Evolutionary conservation across 2,113 vertebrate genomes (phyloP).

Genomic region (Nipponia nippon): DNA sequence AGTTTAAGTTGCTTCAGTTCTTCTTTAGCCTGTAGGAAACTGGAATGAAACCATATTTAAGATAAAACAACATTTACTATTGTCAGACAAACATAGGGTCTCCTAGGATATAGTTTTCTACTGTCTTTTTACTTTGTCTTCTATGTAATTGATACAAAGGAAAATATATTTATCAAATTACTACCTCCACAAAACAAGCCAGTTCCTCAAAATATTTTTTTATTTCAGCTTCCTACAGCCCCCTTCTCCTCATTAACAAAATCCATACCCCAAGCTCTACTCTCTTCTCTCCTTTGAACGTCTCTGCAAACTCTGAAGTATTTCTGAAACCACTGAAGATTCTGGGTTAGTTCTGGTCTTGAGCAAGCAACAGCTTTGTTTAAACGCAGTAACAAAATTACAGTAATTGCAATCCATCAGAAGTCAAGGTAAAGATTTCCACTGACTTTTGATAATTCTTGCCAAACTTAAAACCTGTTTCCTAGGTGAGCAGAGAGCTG

Average conservation of each 20-base stretch:
- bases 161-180: neutral
- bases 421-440: neutral
- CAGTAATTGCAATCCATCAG: neutral
- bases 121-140: neutral
- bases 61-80: neutral
- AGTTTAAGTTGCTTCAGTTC: conserved; percentile 91
- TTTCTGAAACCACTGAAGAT: neutral
- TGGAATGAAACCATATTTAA: conserved; percentile 61
- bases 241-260: neutral
- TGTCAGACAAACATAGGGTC: neutral
- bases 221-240: neutral
- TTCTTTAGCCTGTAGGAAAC: conserved; percentile 93
- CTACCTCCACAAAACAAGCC: neutral
- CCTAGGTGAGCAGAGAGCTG: neutral
- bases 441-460: neutral
- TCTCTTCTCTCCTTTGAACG: neutral
- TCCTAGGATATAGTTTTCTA: neutral
- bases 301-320: neutral
- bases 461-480: neutral
- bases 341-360: neutral
- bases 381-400: neutral
- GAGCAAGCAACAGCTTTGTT: neutral
- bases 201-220: neutral
- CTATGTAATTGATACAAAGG: neutral
- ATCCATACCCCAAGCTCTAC: neutral